Base-by-base conservation (phyloP, 2,888 invertebrate genomes). In the Globia sparganii region DNA sequence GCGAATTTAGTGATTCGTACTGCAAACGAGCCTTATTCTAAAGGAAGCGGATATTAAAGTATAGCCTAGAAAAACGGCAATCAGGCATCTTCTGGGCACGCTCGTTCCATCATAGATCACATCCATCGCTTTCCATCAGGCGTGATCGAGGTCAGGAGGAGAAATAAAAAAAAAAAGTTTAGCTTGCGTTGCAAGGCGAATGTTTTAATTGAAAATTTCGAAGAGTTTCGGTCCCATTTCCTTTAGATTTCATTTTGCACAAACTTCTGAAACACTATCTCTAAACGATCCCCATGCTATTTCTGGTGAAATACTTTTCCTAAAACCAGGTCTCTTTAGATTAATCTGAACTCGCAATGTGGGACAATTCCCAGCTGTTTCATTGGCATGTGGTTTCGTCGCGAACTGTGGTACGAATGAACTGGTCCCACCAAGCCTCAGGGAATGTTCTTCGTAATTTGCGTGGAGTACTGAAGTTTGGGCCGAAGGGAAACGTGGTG, bases 361-460 rank as follows among this genome's bases (percentile, higher is more conserved):
- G 86, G 59, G 66, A 84, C 62, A 25, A 49, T 28, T 58, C 61
- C 59, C 83, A 84, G 75, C 66, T 75, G 86, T 75, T 72, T 64
- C 72, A 70, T 59, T 73, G 73, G 74, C 40, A 59, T 84, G 83
- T 70, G 83, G 83, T 86, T 72, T 64, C 31, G 66, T 59, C 64
- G 46, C 68, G n/a, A 83, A 81, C 72, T 72, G 67, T 64, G 46
- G 62, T 70, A 62, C 78, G 25, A 77, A 28, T 56, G 49, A 40
- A 56, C 62, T 25, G 8, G 37, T 74, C 43, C 25, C 31, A 34
- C 56, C 25, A 34, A 25, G 68, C 28, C 13, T 28, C 18, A 37
- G n/a, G n/a, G 61, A 83, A 61, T 40, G 66, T 72, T 49, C 31
- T 75, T 56, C n/a, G 75, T 86, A 86, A 83, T 86, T 86, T 70